Evolutionary conservation across 2,797 vertebrate species (phyloP), one percentile per base, ranked within the genome.

Genomic region (Labeo calbasu): DNA sequence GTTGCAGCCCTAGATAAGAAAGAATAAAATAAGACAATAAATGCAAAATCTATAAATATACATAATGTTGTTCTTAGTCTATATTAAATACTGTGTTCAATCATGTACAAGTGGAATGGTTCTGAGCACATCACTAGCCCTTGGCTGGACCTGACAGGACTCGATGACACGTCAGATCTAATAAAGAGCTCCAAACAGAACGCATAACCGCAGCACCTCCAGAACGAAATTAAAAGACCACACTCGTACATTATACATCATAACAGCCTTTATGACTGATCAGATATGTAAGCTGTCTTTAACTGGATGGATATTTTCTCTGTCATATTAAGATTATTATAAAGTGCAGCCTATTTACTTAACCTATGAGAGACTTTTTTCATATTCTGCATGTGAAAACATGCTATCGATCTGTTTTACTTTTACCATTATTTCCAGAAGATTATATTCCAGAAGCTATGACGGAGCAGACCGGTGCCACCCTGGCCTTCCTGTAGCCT

Each of bases 181-280:
- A 76, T 76, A 23, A 59, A 57, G 51, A 57, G 73, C 28, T 36
- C 12, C 51, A 76, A 14, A 57, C 32, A 57, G 21, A n/a, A 75
- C 13, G 10, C 14, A 36, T 1, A 36, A 21, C 17, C 25, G 0
- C 17, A 68, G 65, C 10, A 1, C 61, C 61, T 28, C 14, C 2
- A 32, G 61, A 72, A 72, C 1, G 2, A 57, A 13, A 36, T 36
- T 7, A 55, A 36, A 13, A 73, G 2, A 32, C 19, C 19, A 48
- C n/a, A 50, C 46, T 10, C 69, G 50, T 2, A 73, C n/a, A 75
- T 36, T 7, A 36, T 0, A 40, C 32, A 76, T 2, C 5, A 15
- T 23, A 59, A 40, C 40, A 43, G 53, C 12, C 36, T 76, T n/a
- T 55, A 1, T 36, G 51, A 21, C 28, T 36, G 32, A 40, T 13